Conservation (phyloP, 1,140 invertebrate genomes). For the Macrotrachela quadricornifera region DNA sequence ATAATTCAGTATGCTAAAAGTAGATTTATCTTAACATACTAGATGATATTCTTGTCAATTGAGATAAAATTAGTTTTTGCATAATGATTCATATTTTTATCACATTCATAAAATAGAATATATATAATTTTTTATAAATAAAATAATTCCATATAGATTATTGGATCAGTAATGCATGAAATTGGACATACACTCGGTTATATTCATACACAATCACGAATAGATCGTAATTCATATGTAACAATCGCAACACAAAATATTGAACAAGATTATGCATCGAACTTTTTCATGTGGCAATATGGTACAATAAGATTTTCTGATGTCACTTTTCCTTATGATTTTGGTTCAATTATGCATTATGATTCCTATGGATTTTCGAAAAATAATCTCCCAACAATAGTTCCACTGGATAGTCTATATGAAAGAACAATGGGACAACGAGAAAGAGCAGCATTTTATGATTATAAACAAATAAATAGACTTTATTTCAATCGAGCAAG, state of each 20-base stretch:
- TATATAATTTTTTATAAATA: too few species aligned
- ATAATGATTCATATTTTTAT: too few species aligned
- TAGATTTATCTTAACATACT: too few species aligned
- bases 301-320: constrained; percentile 25
- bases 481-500: background rate
- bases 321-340: constrained; percentile 32
- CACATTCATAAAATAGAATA: too few species aligned
- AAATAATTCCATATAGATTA: too few species aligned
- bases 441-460: constrained; percentile 1
- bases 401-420: background rate
- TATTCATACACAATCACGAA: constrained; percentile 42
- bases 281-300: constrained; percentile 31
- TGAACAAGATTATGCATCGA: constrained; percentile 22
- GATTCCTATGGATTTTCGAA: constrained; percentile 11
- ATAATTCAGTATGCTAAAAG: too few species aligned
- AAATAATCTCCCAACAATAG: constrained; percentile 1
- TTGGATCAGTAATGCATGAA: constrained; percentile 22
- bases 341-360: constrained; percentile 30
- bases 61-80: too few species aligned
- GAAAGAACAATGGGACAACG: constrained; percentile 8
- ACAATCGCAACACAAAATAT: constrained; percentile 43
- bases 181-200: constrained; percentile 33
- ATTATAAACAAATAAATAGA: constrained; percentile 2
- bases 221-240: constrained; percentile 43
- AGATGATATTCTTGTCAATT: too few species aligned